These are phyloP conservation scores for Oxygymnocypris stewartii DNA, from an alignment of 2,113 vertebrate species.

Conservation along the genomic window DNA sequence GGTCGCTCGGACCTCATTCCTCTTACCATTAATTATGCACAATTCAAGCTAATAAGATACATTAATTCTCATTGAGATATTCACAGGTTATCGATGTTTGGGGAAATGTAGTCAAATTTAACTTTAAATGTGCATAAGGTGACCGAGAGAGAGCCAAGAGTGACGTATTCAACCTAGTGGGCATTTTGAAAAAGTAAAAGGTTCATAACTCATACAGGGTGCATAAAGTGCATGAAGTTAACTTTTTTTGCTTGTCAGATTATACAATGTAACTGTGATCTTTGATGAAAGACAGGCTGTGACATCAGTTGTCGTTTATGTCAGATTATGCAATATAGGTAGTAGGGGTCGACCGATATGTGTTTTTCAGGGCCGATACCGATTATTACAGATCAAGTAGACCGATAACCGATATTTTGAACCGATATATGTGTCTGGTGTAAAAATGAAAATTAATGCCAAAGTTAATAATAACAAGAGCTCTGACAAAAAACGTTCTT, in stretches of 20 bases:
- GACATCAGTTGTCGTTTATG: neutral
- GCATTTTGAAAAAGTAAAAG: neutral
- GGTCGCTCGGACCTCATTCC: constrained; percentile 21
- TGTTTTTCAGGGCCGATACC: no score
- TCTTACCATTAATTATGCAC: constrained; percentile 36
- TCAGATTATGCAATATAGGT: neutral
- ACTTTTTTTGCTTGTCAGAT: neutral
- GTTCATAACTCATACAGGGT: neutral
- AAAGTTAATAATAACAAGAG: no score
- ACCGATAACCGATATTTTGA: no score
- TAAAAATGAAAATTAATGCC: no score
- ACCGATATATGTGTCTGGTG: no score
- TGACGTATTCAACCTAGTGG: neutral
- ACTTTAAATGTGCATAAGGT: neutral
- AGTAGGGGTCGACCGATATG: no score
- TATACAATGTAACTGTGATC: neutral
- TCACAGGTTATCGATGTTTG: constrained; percentile 3
- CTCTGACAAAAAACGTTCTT: no score
- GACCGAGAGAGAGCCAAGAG: neutral
- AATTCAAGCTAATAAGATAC: constrained; percentile 38
- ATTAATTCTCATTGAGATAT: constrained; percentile 25
- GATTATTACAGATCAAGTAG: no score
- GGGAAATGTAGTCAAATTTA: neutral
- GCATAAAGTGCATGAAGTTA: neutral
- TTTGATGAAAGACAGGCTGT: neutral